These are phyloP conservation scores for Pyrrhosoma nymphula DNA, from an alignment of 2,888 invertebrate species.

Conservation along the genomic window DNA sequence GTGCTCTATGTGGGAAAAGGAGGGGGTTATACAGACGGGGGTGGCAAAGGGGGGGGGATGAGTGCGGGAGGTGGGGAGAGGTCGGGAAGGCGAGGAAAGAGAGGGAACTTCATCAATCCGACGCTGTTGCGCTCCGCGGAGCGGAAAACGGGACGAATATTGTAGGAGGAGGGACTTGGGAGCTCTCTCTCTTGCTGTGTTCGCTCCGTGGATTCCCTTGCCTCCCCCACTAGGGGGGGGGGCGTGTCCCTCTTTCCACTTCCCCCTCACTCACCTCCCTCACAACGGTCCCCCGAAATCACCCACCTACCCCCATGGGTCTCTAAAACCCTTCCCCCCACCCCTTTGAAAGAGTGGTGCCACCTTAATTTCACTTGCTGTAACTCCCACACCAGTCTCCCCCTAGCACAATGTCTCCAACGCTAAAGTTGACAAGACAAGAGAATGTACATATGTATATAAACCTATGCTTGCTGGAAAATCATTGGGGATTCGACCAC, in stretches of 20 bases:
- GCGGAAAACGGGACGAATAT: not conserved
- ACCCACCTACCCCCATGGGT: not conserved
- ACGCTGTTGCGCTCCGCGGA: slow-evolving; percentile 34
- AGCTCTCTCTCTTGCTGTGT: not conserved
- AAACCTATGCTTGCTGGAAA: not conserved
- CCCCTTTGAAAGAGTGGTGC: not conserved
- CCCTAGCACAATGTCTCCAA: not conserved
- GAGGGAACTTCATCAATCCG: slow-evolving; percentile 32
- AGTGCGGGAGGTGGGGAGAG: not conserved
- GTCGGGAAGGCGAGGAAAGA: not conserved
- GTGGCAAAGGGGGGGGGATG: not conserved
- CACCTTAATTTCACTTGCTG: not conserved
- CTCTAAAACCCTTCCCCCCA: not conserved
- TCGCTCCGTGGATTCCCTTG: not conserved
- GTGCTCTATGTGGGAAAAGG: too few species aligned
- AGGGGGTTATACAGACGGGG: not conserved
- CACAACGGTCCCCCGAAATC: too few species aligned
- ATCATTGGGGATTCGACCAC: too few species aligned
- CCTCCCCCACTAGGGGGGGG: not conserved
- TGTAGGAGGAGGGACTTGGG: not conserved
- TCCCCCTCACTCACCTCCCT: not conserved
- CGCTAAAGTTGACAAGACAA: not conserved
- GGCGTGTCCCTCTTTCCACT: not conserved
- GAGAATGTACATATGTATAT: not conserved
- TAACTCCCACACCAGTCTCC: not conserved